A percentile compares a stretch with the other conserved stretches of the same genome.
Evolutionary conservation across 2,888 invertebrate genomes (phyloP).

Genomic region (Melanargia galathea): DNA sequence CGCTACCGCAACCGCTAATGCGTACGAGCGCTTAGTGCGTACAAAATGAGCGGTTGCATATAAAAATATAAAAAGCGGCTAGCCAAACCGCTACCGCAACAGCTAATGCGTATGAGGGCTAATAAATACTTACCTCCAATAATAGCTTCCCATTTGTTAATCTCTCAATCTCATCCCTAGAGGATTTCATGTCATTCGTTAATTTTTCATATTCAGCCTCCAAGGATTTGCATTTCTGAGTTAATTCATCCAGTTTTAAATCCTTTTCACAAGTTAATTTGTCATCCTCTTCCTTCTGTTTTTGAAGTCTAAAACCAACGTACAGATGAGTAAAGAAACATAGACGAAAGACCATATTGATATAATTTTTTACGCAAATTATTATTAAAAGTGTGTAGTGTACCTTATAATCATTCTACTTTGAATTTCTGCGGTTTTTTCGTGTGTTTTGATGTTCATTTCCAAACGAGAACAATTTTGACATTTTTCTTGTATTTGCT

Average conservation of each 20-base stretch:
- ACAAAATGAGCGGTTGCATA: no score
- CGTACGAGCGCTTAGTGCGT: no score
- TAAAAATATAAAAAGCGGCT: no score
- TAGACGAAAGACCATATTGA: background rate
- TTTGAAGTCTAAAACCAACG: slow-evolving; percentile 53
- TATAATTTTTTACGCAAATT: background rate
- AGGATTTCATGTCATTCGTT: slow-evolving; percentile 40
- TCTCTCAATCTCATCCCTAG: slow-evolving; percentile 56
- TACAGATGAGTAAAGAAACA: background rate
- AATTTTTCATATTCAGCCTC: slow-evolving; percentile 54
- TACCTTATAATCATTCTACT: slow-evolving; percentile 71
- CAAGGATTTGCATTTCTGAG: slow-evolving; percentile 53
- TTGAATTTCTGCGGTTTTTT: slow-evolving; percentile 71
- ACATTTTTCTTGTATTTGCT: slow-evolving; percentile 63
- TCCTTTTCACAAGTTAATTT: slow-evolving; percentile 55
- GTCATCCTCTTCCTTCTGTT: slow-evolving; percentile 64
- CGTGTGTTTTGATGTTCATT: slow-evolving; percentile 70
- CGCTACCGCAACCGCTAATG: no score
- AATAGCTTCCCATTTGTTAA: slow-evolving; percentile 53
- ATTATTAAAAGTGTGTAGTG: slow-evolving; percentile 27
- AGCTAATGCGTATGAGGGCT: no score
- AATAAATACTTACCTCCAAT: slow-evolving; percentile 28
- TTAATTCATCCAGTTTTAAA: slow-evolving; percentile 59
- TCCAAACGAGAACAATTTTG: slow-evolving; percentile 59
- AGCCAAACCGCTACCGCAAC: no score